A percentile compares a stretch with the other conserved stretches of the same genome.
phyloP scores from a whole-genome alignment of 2,113 vertebrate species.

The Coregonus clupeaformis region DNA sequence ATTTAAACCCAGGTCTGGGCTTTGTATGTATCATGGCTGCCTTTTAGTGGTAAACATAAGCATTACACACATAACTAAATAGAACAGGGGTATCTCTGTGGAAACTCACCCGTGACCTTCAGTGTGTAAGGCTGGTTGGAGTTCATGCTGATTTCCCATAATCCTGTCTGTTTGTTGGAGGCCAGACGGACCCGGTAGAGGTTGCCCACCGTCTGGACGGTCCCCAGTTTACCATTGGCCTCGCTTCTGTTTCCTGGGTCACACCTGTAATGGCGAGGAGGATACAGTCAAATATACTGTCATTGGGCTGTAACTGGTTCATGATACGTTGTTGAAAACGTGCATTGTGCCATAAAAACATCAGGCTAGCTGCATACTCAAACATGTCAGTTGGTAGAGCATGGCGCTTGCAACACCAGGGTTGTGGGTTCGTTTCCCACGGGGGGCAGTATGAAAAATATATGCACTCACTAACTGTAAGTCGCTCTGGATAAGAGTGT shows the following conservation, averaged over 20 bases:
- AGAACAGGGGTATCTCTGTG: not conserved
- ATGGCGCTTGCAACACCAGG: too few species aligned
- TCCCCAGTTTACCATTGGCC: constrained; percentile 59
- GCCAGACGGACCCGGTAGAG: constrained; percentile 57
- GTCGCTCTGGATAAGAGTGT: too few species aligned
- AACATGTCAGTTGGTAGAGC: too few species aligned
- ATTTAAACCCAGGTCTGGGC: not conserved
- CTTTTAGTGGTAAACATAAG: too few species aligned
- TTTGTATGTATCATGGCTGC: too few species aligned
- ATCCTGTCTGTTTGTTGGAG: constrained; percentile 37
- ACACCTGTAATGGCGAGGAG: constrained; percentile 46
- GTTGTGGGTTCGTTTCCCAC: too few species aligned
- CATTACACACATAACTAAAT: not conserved
- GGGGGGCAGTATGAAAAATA: too few species aligned
- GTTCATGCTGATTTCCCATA: constrained; percentile 61
- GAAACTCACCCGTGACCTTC: constrained; percentile 70
- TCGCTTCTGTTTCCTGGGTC: constrained; percentile 47
- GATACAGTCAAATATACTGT: not conserved
- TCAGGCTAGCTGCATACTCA: too few species aligned
- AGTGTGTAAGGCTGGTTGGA: constrained; percentile 60
- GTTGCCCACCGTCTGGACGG: constrained; percentile 64
- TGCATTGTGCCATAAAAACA: too few species aligned
- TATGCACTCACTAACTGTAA: too few species aligned
- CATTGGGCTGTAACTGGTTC: too few species aligned
- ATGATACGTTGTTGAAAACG: too few species aligned